Conservation (phyloP, 2,888 invertebrate genomes). For the Stramonita haemastoma region DNA sequence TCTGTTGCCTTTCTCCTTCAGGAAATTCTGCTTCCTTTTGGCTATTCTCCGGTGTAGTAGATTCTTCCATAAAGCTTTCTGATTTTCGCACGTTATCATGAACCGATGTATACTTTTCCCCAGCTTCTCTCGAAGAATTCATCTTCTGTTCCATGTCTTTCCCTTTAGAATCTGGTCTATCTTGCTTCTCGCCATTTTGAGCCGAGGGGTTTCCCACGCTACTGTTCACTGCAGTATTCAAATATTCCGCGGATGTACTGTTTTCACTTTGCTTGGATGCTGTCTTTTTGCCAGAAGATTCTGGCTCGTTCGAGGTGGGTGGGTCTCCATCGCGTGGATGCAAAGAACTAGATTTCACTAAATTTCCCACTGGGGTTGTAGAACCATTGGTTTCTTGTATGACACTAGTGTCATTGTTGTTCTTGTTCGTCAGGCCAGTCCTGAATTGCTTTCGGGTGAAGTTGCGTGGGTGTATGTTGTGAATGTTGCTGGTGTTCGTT, state of each 20-base stretch:
- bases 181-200: background rate
- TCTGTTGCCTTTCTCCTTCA: too few relatives aligned
- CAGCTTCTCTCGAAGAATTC: too few relatives aligned
- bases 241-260: background rate
- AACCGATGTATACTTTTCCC: too few relatives aligned
- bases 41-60: too few relatives aligned
- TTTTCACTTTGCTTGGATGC: background rate
- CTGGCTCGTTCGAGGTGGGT: too few relatives aligned
- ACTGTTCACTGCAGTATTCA: background rate
- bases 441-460: background rate
- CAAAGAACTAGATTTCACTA: too few relatives aligned
- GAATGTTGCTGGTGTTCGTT: background rate
- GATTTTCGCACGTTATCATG: too few relatives aligned
- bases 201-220: background rate
- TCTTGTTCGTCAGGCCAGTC: background rate
- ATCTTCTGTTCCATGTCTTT: background rate
- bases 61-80: too few relatives aligned
- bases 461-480: background rate
- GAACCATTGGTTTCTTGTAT: background rate
- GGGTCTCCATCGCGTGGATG: too few relatives aligned
- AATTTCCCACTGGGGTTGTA: too few relatives aligned
- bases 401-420: background rate
- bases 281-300: background rate
- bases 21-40: too few relatives aligned
- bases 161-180: background rate